Conservation (phyloP, 2,113 vertebrate species). For the Peromyscus californicus region DNA sequence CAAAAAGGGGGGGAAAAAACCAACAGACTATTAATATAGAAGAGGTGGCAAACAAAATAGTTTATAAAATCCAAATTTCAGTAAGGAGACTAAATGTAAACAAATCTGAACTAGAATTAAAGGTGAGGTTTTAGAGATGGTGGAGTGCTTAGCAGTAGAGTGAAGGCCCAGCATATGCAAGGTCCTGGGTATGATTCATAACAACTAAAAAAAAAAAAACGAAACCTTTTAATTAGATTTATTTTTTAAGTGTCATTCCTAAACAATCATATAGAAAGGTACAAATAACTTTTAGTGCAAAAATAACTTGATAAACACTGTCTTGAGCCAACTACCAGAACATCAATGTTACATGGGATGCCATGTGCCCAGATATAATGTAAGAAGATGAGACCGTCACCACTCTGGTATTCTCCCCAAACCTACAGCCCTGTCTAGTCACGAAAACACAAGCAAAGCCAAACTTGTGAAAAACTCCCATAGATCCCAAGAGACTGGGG, state of each 20-base stretch:
- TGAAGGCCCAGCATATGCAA: too few species aligned
- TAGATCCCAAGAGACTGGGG: background rate
- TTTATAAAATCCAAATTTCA: background rate
- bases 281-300: background rate
- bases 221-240: background rate
- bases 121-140: background rate
- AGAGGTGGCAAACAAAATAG: background rate
- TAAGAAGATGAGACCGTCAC: background rate
- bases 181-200: background rate
- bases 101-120: background rate
- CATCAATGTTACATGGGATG: background rate
- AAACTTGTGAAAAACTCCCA: background rate
- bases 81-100: background rate
- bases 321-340: background rate
- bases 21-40: background rate
- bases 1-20: background rate
- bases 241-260: background rate
- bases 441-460: background rate
- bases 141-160: background rate
- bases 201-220: background rate
- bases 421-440: background rate
- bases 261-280: background rate
- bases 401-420: background rate
- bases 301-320: slow-evolving; percentile 19
- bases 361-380: too few species aligned